These are phyloP conservation scores for Andrena praecox DNA, from an alignment of 2,888 invertebrate genomes.

Conservation along the genomic window DNA sequence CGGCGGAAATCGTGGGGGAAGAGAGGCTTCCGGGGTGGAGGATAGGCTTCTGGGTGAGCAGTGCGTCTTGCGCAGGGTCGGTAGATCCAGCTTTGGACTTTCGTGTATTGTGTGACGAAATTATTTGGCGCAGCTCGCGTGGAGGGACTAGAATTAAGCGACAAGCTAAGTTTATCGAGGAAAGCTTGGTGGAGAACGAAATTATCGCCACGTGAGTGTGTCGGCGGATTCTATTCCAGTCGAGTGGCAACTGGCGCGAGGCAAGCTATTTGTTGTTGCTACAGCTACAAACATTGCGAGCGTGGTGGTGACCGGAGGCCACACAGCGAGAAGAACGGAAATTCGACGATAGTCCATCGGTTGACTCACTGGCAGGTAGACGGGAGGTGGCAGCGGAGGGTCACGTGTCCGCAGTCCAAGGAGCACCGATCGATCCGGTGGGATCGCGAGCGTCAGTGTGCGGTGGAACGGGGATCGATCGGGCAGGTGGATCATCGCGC, in stretches of 20 bases:
- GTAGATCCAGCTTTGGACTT: neutral
- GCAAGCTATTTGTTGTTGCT: neutral
- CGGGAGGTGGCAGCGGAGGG: slow-evolving; percentile 36
- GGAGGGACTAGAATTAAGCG: neutral
- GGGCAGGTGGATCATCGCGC: slow-evolving; percentile 65
- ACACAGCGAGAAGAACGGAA: slow-evolving; percentile 22
- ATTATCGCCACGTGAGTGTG: neutral
- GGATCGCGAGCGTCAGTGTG: slow-evolving; percentile 51
- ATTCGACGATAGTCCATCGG: slow-evolving; percentile 38
- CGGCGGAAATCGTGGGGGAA: neutral
- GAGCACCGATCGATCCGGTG: slow-evolving; percentile 56
- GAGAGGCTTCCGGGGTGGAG: neutral
- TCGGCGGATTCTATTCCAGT: neutral
- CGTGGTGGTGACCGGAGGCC: neutral
- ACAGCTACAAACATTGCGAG: neutral
- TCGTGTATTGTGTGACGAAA: too few relatives aligned
- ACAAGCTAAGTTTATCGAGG: neutral
- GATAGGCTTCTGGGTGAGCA: neutral
- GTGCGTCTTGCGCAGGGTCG: neutral
- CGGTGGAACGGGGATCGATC: slow-evolving; percentile 64
- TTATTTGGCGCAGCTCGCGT: too few relatives aligned
- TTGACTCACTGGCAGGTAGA: slow-evolving; percentile 54
- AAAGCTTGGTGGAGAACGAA: neutral
- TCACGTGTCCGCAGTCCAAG: slow-evolving; percentile 58
- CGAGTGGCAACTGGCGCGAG: neutral